Percentiles rank a stretch among this genome's conserved stretches.
Conservation (phyloP, 92 coral and sea anemone species). For the Epizoanthus scotinus region DNA sequence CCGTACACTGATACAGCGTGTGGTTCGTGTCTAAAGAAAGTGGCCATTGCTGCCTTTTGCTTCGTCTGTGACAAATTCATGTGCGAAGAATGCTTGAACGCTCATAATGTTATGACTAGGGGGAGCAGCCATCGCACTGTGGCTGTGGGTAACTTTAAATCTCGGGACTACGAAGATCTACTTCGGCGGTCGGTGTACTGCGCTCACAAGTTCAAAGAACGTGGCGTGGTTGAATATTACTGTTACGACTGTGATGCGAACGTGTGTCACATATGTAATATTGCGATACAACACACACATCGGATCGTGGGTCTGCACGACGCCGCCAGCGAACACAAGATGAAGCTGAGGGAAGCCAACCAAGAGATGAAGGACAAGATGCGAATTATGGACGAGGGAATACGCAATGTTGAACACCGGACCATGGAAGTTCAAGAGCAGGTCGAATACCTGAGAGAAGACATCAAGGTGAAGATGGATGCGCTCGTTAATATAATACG, state of each 20-base stretch:
- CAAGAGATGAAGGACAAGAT: slow-evolving; percentile 65
- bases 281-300: slow-evolving; percentile 88
- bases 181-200: slow-evolving; percentile 72
- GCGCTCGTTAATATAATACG: slow-evolving; percentile 64
- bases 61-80: slow-evolving; percentile 83
- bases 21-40: slow-evolving; percentile 79
- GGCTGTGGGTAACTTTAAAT: slow-evolving; percentile 71
- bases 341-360: slow-evolving; percentile 70
- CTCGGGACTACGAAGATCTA: slow-evolving; percentile 77
- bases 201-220: slow-evolving; percentile 87
- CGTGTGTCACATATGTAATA: slow-evolving; percentile 89
- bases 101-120: slow-evolving; percentile 79
- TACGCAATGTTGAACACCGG: slow-evolving; percentile 78
- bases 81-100: slow-evolving; percentile 89
- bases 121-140: slow-evolving; percentile 74
- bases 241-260: slow-evolving; percentile 88
- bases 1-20: slow-evolving; percentile 75
- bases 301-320: slow-evolving; percentile 80
- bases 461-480: slow-evolving; percentile 81
- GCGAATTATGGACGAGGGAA: slow-evolving; percentile 69
- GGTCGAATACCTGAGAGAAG: slow-evolving; percentile 79
- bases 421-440: slow-evolving; percentile 85
- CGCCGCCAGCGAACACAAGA: slow-evolving; percentile 83
- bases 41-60: slow-evolving; percentile 73
- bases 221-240: slow-evolving; percentile 83